A percentile compares a stretch with the other conserved stretches of the same genome.
Conservation (phyloP, 2,797 vertebrate genomes). For the Enteromius thamalakanensis region DNA sequence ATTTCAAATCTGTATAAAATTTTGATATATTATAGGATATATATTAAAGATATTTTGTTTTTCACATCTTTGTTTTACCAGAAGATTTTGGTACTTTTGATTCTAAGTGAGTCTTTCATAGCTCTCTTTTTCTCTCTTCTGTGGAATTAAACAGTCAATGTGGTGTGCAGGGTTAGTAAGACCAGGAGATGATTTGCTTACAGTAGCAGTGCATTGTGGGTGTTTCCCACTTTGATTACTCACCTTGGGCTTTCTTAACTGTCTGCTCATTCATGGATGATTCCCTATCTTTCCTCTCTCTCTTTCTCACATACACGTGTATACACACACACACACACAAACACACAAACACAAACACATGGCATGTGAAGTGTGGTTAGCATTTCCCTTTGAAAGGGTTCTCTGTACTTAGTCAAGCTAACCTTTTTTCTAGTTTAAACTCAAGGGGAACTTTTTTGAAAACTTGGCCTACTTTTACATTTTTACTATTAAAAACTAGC, state of each 20-base stretch:
- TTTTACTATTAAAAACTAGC: not conserved
- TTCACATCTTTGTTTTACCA: not conserved
- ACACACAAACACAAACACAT: too few species aligned
- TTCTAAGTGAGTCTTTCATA: not conserved
- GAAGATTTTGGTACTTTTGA: not conserved
- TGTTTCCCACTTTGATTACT: not conserved
- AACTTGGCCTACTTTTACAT: not conserved
- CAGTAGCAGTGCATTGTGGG: slow-evolving; percentile 5
- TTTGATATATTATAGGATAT: too few species aligned
- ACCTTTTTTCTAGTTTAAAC: not conserved
- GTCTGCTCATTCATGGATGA: slow-evolving; percentile 12
- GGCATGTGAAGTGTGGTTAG: not conserved
- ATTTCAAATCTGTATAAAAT: not conserved
- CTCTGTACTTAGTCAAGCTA: not conserved
- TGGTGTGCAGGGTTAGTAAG: not conserved
- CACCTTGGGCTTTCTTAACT: not conserved
- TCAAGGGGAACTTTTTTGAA: not conserved
- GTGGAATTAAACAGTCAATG: not conserved
- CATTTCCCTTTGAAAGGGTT: not conserved
- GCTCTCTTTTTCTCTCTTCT: not conserved
- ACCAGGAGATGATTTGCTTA: not conserved
- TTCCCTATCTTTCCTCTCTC: not conserved
- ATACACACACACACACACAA: not conserved
- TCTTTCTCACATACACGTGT: not conserved
- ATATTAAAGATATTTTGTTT: not conserved